Conservation (phyloP, 2,113 vertebrate genomes). For the Trichomycterus rosablanca region DNA sequence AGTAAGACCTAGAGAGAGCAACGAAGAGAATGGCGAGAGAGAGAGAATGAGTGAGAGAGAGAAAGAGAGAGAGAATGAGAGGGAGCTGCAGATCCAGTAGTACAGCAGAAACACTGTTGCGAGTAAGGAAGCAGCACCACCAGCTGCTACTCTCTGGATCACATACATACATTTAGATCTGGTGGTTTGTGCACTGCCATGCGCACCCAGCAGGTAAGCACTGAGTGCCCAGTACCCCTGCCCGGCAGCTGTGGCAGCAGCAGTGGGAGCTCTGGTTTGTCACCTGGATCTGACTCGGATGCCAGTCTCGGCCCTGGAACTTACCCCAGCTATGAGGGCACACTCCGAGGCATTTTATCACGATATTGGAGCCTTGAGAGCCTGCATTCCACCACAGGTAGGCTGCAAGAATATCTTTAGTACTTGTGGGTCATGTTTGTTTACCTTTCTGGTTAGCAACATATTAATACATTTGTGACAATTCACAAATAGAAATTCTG, state of each 20-base stretch:
- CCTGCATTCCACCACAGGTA: slow-evolving; percentile 90
- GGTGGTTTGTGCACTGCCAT: slow-evolving; percentile 47
- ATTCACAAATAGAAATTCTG: too few species aligned
- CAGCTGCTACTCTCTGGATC: background rate
- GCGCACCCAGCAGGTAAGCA: slow-evolving; percentile 79
- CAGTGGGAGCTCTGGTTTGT: slow-evolving; percentile 76
- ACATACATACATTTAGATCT: slow-evolving; percentile 6
- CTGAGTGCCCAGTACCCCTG: slow-evolving; percentile 74
- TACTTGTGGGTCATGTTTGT: background rate
- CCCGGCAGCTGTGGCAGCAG: slow-evolving; percentile 81
- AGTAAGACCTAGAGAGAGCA: background rate
- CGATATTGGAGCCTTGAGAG: slow-evolving; percentile 95
- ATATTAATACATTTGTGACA: too few species aligned
- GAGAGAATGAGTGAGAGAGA: slow-evolving; percentile 11
- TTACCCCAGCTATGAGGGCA: slow-evolving; percentile 68
- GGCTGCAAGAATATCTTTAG: slow-evolving; percentile 39
- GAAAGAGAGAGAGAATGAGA: slow-evolving; percentile 39
- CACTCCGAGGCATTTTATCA: slow-evolving; percentile 82
- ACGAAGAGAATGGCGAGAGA: slow-evolving; percentile 29
- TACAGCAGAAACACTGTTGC: slow-evolving; percentile 38
- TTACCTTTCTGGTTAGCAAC: background rate
- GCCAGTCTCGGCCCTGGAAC: slow-evolving; percentile 76
- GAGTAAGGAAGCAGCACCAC: slow-evolving; percentile 47
- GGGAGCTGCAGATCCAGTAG: slow-evolving; percentile 46
- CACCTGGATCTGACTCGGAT: slow-evolving; percentile 85